phyloP scores from a whole-genome alignment of 2,888 invertebrate species.

The Tinea pellionella region DNA sequence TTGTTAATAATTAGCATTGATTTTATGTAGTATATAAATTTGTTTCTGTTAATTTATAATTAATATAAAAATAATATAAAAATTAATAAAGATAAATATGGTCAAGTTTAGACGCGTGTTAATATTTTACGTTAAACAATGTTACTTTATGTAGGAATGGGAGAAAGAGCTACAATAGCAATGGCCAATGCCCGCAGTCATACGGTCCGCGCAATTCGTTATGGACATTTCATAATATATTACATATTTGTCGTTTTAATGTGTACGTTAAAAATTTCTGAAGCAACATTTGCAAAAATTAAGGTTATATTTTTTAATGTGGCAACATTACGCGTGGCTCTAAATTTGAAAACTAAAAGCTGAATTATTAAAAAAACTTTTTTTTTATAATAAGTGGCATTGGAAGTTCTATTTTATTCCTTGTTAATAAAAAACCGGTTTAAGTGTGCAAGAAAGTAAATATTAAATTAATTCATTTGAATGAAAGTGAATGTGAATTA shows the following conservation, averaged over 20 bases:
- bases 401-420: neutral
- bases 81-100: too few species aligned
- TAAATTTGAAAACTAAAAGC: neutral
- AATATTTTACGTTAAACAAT: constrained; percentile 14
- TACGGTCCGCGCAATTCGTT: constrained; percentile 60
- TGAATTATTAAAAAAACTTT: constrained; percentile 21
- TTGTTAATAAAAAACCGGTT: constrained; percentile 33
- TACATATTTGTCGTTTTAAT: constrained; percentile 18
- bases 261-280: constrained; percentile 22
- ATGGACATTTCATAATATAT: constrained; percentile 60
- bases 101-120: too few species aligned
- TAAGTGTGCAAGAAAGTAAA: constrained; percentile 54
- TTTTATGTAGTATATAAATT: too few species aligned
- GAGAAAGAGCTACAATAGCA: constrained; percentile 54
- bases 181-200: constrained; percentile 53
- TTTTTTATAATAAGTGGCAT: neutral
- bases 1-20: too few species aligned
- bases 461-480: constrained; percentile 30
- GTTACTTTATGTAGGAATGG: constrained; percentile 62
- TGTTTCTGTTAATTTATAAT: too few species aligned
- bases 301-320: neutral
- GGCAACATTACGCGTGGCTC: neutral
- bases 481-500: constrained; percentile 62
- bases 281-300: neutral
- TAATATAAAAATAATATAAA: too few species aligned